Percentiles rank a stretch among this genome's conserved stretches.
phyloP scores from a whole-genome alignment of 2,888 invertebrate genomes.

The Mimachlamys varia region DNA sequence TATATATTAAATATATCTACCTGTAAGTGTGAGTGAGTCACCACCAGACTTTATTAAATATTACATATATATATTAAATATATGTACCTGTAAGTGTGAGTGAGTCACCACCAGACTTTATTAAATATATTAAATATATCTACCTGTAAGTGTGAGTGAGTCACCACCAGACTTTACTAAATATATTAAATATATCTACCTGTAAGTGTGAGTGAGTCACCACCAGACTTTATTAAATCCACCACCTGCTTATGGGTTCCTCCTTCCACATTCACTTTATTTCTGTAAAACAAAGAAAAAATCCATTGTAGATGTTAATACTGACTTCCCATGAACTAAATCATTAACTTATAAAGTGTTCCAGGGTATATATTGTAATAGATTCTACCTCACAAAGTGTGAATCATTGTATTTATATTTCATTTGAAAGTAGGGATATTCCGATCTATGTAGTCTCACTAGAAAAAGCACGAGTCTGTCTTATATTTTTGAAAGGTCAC shows the following conservation, averaged over 20 bases:
- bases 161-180: background rate
- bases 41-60: too few relatives aligned
- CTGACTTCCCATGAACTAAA: too few relatives aligned
- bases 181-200: conserved; percentile 80
- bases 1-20: conserved; percentile 76
- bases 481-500: too few relatives aligned
- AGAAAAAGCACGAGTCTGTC: too few relatives aligned
- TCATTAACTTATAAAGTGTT: too few relatives aligned
- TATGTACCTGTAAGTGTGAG: background rate
- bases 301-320: background rate
- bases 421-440: too few relatives aligned
- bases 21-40: too few relatives aligned
- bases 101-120: background rate
- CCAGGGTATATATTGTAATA: too few relatives aligned
- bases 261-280: conserved; percentile 98
- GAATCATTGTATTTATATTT: too few relatives aligned
- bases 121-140: background rate
- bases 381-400: too few relatives aligned
- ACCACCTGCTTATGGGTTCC: conserved; percentile 99
- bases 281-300: conserved; percentile 86
- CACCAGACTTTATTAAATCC: conserved; percentile 99
- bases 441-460: too few relatives aligned
- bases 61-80: background rate
- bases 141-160: background rate
- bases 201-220: conserved; percentile 96